A percentile compares a stretch with the other conserved stretches of the same genome.
Evolutionary conservation across 1,140 invertebrate genomes (phyloP).

Genomic region (Steinernema feltiae): DNA sequence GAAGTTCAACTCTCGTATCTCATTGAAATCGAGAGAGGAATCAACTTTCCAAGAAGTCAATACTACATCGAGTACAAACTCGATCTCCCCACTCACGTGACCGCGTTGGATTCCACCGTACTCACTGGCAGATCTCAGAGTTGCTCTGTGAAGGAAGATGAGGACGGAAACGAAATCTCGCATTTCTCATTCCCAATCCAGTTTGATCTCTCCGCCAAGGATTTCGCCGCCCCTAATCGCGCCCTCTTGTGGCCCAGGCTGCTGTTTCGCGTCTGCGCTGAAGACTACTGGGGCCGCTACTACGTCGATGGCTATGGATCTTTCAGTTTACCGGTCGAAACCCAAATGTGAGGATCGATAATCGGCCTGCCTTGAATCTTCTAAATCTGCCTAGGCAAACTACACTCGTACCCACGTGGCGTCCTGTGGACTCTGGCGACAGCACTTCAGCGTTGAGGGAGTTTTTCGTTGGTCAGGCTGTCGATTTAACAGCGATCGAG

Average conservation of each 20-base stretch:
- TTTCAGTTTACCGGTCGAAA: conserved; percentile 17
- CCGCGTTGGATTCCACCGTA: neutral
- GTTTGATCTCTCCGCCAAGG: conserved; percentile 22
- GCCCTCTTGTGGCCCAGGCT: conserved; percentile 29
- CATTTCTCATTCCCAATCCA: conserved; percentile 36
- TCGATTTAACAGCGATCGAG: conserved; percentile 31
- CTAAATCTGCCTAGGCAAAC: conserved; percentile 23
- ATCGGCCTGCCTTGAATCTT: neutral
- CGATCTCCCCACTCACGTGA: conserved; percentile 30
- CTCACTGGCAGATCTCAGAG: conserved; percentile 29
- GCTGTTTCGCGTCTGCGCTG: conserved; percentile 33
- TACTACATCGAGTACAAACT: conserved; percentile 34
- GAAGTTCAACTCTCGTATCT: conserved; percentile 18
- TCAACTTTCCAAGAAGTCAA: conserved; percentile 31
- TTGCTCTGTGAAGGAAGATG: conserved; percentile 20
- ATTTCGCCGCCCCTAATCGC: conserved; percentile 17
- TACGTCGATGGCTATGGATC: conserved; percentile 40
- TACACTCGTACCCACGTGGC: conserved; percentile 26
- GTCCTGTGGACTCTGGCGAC: conserved; percentile 33
- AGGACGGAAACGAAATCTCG: conserved; percentile 24
- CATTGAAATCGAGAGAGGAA: conserved; percentile 32
- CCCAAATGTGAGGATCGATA: neutral
- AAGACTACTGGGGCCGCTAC: conserved; percentile 38
- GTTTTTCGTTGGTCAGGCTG: conserved; percentile 39
- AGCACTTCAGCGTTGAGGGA: conserved; percentile 18